Base-by-base conservation (phyloP, 2,113 vertebrate genomes). In the Leptobrachium leishanense region DNA sequence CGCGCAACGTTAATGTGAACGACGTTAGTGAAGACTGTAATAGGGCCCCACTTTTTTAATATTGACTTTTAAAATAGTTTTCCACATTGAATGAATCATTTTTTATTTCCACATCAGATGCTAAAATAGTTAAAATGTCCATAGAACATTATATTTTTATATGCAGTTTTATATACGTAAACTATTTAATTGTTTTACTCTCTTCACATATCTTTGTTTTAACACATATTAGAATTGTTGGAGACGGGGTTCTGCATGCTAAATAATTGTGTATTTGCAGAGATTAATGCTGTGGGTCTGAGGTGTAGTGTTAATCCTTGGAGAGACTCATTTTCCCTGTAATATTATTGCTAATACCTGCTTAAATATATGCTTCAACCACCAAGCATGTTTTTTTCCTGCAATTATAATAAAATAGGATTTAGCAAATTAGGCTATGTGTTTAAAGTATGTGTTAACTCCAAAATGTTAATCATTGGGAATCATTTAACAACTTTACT, bases 321-420 rank as follows among this genome's bases (percentile, higher is more conserved):
- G 55, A 76, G 46, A 76, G 46, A 68, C 41, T 43, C 64, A 75
- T 75, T 75, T 31, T 72, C 59, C 40, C 44, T 62, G 62, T 75
- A 44, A 59, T 64, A 65, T 41, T 59, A 65, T 44, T 75, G 59
- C 59, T 75, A 65, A 75, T 75, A 64, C n/a, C 73, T 75, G 46
- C 73, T 64, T 75, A 59, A 75, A 75, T 65, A 75, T 75, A 75
- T 75, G 73, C 73, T 75, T 65, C 59, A 43, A 57, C 31, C 42
- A 75, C 65, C 65, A 20, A 65, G 43, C 42, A 1, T 20, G 39
- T 12, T 59, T 39, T 6, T 46, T 65, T 75, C 12, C 20, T 46
- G 8, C 9, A 59, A 59, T 59, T 1, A 59, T 59, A 59, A 2
- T 59, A 59, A 13, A 59, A 59, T 59, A 8, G 3, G 55, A 59